phyloP scores from a whole-genome alignment of 2,113 vertebrate species.

The Nesoenas mayeri region DNA sequence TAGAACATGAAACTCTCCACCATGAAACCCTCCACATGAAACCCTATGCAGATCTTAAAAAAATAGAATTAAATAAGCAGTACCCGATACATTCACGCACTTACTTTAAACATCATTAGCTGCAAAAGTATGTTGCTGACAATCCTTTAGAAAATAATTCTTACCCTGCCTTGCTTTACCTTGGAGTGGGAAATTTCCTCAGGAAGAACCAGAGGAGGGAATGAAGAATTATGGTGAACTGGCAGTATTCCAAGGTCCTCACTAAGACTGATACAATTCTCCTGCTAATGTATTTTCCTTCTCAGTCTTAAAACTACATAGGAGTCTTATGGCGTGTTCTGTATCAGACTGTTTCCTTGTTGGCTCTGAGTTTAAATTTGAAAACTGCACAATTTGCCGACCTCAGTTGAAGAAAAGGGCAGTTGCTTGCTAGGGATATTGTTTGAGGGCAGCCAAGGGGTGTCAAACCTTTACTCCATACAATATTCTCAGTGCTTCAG shows the following conservation, averaged over 20 bases:
- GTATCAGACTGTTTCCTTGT: neutral
- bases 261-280: neutral
- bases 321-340: neutral
- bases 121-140: neutral
- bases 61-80: neutral
- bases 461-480: neutral
- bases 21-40: neutral
- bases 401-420: neutral
- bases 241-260: neutral
- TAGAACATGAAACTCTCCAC: neutral
- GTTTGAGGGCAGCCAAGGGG: neutral
- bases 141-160: neutral
- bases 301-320: neutral
- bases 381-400: neutral
- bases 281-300: neutral
- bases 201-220: neutral
- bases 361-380: neutral
- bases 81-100: neutral
- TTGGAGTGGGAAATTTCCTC: neutral
- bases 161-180: neutral
- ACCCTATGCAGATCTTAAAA: neutral
- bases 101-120: neutral
- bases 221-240: neutral
- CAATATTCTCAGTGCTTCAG: neutral
- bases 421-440: neutral